A percentile compares a stretch with the other conserved stretches of the same genome.
Evolutionary conservation across 2,113 vertebrate genomes (phyloP).

Genomic region (Hippoglossus stenolepis): DNA sequence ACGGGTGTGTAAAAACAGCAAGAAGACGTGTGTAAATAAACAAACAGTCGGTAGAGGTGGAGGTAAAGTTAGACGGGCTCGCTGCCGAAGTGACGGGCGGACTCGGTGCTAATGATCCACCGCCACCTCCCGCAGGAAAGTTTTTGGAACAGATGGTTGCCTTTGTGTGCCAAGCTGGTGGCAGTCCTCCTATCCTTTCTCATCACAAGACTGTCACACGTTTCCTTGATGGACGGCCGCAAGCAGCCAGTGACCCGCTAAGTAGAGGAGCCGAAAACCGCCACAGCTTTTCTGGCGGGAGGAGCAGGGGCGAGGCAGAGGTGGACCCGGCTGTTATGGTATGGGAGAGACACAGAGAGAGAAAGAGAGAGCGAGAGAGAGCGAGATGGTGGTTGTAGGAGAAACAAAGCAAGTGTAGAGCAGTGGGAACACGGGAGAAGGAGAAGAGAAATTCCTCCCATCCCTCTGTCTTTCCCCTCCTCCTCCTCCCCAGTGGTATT

Average conservation of each 20-base stretch:
- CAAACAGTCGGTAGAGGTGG: constrained; percentile 23
- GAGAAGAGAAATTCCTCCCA: constrained; percentile 43
- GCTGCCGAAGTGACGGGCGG: constrained; percentile 11
- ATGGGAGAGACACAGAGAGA: constrained; percentile 30
- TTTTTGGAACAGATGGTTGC: constrained; percentile 54
- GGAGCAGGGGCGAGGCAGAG: constrained; percentile 39
- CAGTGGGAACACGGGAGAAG: constrained; percentile 43
- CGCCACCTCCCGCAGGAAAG: constrained; percentile 24
- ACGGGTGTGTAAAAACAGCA: constrained; percentile 43
- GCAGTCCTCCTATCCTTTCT: constrained; percentile 35
- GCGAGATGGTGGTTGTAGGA: constrained; percentile 31
- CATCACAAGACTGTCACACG: constrained; percentile 28
- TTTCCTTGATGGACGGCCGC: constrained; percentile 51
- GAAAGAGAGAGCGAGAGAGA: constrained; percentile 20
- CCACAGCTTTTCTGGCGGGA: constrained; percentile 44
- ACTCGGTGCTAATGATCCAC: constrained; percentile 41
- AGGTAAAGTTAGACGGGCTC: constrained; percentile 27
- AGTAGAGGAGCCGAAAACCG: constrained; percentile 46
- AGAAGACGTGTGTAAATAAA: constrained; percentile 44
- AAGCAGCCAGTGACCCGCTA: constrained; percentile 61
- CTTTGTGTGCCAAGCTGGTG: constrained; percentile 27
- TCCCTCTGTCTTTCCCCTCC: constrained; percentile 58
- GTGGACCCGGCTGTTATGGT: constrained; percentile 41
- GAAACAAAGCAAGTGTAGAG: constrained; percentile 50
- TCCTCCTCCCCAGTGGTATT: constrained; percentile 80